These are phyloP conservation scores for Pogoniulus pusillus DNA, from an alignment of 2,797 vertebrate species.

Conservation along the genomic window DNA sequence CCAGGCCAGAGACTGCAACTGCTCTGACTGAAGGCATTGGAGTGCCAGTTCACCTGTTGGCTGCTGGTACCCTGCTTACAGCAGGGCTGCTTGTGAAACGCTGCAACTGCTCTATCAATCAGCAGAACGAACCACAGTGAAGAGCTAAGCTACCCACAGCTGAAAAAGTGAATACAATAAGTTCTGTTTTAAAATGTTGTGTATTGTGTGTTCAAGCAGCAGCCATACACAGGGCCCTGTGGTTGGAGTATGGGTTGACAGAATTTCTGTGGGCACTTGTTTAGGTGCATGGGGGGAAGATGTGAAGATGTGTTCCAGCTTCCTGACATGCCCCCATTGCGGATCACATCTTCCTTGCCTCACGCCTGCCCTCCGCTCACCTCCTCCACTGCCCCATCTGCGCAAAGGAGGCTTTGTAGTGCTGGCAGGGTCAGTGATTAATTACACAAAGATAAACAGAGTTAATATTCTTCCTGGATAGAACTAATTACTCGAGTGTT, in stretches of 20 bases:
- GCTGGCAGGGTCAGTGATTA: constrained; percentile 76
- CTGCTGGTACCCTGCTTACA: neutral
- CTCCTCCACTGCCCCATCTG: constrained; percentile 48
- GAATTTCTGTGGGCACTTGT: constrained; percentile 51
- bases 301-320: constrained; percentile 32
- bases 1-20: neutral
- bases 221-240: constrained; percentile 10
- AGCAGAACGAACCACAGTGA: neutral
- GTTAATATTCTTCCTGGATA: constrained; percentile 80
- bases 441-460: constrained; percentile 81
- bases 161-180: constrained; percentile 7
- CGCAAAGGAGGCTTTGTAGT: constrained; percentile 58
- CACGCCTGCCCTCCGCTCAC: constrained; percentile 31
- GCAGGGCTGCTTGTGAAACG: neutral
- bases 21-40: neutral
- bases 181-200: constrained; percentile 6
- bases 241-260: constrained; percentile 42
- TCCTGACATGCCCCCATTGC: constrained; percentile 42
- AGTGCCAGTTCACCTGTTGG: neutral
- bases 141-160: neutral
- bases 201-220: constrained; percentile 48
- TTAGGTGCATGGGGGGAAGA: constrained; percentile 32
- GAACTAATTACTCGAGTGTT: constrained; percentile 80
- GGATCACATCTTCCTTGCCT: constrained; percentile 43
- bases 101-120: neutral